Conservation (phyloP, 2,888 invertebrate genomes). For the Chelonus formosanus region DNA sequence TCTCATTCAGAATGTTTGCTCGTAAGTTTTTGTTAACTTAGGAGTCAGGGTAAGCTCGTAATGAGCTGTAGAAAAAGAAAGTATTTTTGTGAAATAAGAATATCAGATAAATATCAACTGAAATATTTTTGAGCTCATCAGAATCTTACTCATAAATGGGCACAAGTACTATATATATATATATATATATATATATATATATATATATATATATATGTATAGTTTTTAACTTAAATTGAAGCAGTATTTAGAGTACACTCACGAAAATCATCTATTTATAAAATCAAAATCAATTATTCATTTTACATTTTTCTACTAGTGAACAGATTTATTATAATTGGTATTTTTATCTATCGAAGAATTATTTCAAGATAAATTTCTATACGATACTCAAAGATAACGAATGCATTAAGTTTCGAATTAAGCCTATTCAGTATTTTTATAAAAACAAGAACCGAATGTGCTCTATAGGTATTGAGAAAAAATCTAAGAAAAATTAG, state of each 20-base stretch:
- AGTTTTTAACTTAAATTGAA: background rate
- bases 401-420: no score
- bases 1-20: slow-evolving; percentile 26
- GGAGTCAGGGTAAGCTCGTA: slow-evolving; percentile 32
- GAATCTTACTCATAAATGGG: slow-evolving; percentile 5
- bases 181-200: slow-evolving; percentile 5
- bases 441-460: no score
- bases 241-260: background rate
- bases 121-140: slow-evolving; percentile 12
- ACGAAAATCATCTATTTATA: no score
- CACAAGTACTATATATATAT: slow-evolving; percentile 4
- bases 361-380: no score
- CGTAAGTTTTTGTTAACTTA: slow-evolving; percentile 4
- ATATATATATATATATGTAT: slow-evolving; percentile 11
- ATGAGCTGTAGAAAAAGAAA: slow-evolving; percentile 35
- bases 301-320: no score
- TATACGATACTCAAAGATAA: no score
- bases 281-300: no score
- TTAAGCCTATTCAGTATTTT: no score
- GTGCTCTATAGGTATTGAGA: no score
- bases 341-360: no score
- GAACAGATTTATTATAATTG: no score
- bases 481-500: no score
- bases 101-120: slow-evolving; percentile 36
- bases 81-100: slow-evolving; percentile 47